Evolutionary conservation across 2,113 vertebrate species (phyloP).

Genomic region (Sialia sialis): DNA sequence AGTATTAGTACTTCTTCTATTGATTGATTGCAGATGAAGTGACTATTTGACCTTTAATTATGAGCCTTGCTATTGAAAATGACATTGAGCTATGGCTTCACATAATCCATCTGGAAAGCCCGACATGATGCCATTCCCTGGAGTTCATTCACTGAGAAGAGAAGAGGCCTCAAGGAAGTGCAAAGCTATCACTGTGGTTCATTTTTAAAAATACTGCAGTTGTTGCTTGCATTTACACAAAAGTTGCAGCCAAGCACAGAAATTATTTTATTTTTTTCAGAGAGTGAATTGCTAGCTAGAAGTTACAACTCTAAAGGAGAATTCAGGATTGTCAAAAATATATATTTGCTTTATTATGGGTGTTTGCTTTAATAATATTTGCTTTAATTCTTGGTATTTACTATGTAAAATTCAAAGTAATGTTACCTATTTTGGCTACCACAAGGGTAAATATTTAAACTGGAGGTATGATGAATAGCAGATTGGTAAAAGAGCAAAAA

Average conservation of each 20-base stretch:
- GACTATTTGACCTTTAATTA: constrained; percentile 99
- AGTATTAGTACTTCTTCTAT: constrained; percentile 89
- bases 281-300: neutral
- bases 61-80: constrained; percentile 85
- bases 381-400: neutral
- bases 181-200: constrained; percentile 52
- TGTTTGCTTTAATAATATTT: no score
- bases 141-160: constrained; percentile 77
- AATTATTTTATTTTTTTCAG: neutral
- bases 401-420: neutral
- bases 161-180: constrained; percentile 71
- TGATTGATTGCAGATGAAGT: constrained; percentile 98
- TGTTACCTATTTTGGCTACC: neutral
- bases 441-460: neutral
- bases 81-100: constrained; percentile 86
- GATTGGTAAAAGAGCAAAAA: neutral
- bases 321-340: neutral
- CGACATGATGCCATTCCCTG: constrained; percentile 86
- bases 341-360: neutral
- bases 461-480: neutral
- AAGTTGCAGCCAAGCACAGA: neutral
- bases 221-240: constrained; percentile 13
- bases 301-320: neutral
- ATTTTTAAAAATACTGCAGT: constrained; percentile 59
- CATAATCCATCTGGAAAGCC: constrained; percentile 86